A percentile compares a stretch with the other conserved stretches of the same genome.
These are phyloP conservation scores for Syrphus vitripennis DNA, from an alignment of 2,888 invertebrate species.

Conservation along the genomic window DNA sequence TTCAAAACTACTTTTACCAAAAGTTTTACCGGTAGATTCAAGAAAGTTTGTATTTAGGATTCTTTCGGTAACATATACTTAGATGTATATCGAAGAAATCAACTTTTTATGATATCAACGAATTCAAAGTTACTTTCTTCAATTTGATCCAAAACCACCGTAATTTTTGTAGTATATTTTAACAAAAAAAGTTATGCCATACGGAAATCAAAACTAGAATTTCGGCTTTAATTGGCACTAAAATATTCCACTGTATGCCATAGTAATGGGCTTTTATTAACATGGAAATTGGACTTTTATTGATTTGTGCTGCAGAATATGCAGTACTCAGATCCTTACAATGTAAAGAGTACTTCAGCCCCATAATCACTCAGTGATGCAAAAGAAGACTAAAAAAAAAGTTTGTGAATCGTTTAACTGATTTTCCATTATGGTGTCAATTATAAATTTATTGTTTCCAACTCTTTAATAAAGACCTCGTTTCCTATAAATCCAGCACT, in stretches of 20 bases:
- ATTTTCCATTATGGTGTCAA: constrained; percentile 57
- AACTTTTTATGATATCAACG: no score
- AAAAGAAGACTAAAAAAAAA: constrained; percentile 36
- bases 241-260: neutral
- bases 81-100: no score
- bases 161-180: no score
- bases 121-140: no score
- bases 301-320: constrained; percentile 27
- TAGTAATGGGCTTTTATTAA: constrained; percentile 51
- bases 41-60: no score
- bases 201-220: neutral
- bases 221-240: neutral
- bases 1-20: no score
- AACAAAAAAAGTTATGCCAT: neutral
- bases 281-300: constrained; percentile 54
- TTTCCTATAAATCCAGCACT: neutral
- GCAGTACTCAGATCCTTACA: neutral
- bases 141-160: no score
- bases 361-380: constrained; percentile 9
- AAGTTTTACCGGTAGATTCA: no score
- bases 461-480: constrained; percentile 11
- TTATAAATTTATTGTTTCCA: constrained; percentile 52
- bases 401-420: constrained; percentile 44
- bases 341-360: neutral
- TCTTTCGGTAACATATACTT: no score